Evolutionary conservation across 2,113 vertebrate species (phyloP).

Genomic region (Mugil cephalus): DNA sequence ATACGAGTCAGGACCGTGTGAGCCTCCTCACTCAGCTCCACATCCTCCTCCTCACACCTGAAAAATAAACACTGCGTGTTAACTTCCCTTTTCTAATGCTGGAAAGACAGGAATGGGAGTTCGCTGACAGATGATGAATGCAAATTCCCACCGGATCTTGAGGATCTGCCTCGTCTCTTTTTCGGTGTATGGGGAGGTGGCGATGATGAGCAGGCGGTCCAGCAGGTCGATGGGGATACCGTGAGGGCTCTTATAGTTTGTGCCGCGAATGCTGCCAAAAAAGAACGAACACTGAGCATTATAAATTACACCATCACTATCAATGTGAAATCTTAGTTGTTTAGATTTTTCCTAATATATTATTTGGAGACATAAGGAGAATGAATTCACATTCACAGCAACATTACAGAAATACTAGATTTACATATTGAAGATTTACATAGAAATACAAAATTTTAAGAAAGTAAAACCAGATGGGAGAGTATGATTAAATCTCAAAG

Average conservation of each 20-base stretch:
- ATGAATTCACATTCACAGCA: too few species aligned
- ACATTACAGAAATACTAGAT: too few species aligned
- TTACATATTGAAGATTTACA: too few species aligned
- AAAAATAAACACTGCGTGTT: constrained; percentile 12
- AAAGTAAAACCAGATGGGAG: neutral
- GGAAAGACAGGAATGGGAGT: neutral
- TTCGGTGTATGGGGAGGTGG: constrained; percentile 91
- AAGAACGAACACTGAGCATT: neutral
- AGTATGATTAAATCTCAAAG: neutral
- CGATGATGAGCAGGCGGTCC: constrained; percentile 92
- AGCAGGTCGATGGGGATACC: constrained; percentile 93
- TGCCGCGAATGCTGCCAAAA: constrained; percentile 89
- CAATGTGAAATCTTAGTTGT: fast-evolving
- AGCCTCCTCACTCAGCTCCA: constrained; percentile 93
- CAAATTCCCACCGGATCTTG: constrained; percentile 87
- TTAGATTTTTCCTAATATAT: too few species aligned
- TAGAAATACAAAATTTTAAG: too few species aligned
- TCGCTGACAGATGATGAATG: fast-evolving
- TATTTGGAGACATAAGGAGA: too few species aligned
- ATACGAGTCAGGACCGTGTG: constrained; percentile 92
- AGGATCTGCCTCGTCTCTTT: constrained; percentile 94
- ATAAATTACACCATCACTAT: neutral
- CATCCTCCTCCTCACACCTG: constrained; percentile 94
- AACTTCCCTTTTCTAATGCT: fast-evolving
- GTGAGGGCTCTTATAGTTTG: constrained; percentile 93